Base-by-base conservation (phyloP, 2,888 invertebrate genomes). In the Protonemura montana region DNA sequence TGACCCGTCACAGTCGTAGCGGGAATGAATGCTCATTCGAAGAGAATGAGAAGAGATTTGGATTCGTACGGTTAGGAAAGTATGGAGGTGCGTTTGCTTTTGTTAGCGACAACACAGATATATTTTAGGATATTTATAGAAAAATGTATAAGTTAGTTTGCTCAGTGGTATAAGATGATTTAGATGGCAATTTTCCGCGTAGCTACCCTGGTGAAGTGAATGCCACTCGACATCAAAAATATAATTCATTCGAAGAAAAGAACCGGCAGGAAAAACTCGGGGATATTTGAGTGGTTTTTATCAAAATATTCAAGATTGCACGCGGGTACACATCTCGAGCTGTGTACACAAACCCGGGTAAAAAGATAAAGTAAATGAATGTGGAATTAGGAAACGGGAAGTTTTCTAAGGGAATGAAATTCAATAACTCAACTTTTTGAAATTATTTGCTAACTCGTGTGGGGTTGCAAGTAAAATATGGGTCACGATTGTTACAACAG, bases 31-130 rank as follows among this genome's bases (percentile, higher is more conserved):
- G 42, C 27, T 82, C 82, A 26, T 35, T 41, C 42, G 3, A 35
- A 7, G 6, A 16, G 25, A 29, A 28, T n/a, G 42, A 82, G 82
- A 30, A 82, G 82, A 82, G 35, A 27, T 82, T n/a, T n/a, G n/a
- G 13, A 81, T 81, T 82, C 5, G 6, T 28, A 35, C 35, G 29
- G 82, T n/a, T 82, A 82, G 42, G 35, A 41, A 28, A 82, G 21
- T 59, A 21, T 21, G 16, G 59, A 16, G 59, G 6, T 21, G 13
- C 59, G 59, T 59, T 21, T 59, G 59, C 59, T 21, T 59, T 59
- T 59, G 59, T 59, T 59, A 59, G 59, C 59, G 59, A 59, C 59
- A 59, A 59, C 59, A 59, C 59, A 59, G 13, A 59, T 59, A 21
- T 59, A 59, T 59, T 59, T 59, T 21, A 21, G 59, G 59, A 59